Evolutionary conservation across 2,113 vertebrate species (phyloP).

Genomic region (Centropus bengalensis): DNA sequence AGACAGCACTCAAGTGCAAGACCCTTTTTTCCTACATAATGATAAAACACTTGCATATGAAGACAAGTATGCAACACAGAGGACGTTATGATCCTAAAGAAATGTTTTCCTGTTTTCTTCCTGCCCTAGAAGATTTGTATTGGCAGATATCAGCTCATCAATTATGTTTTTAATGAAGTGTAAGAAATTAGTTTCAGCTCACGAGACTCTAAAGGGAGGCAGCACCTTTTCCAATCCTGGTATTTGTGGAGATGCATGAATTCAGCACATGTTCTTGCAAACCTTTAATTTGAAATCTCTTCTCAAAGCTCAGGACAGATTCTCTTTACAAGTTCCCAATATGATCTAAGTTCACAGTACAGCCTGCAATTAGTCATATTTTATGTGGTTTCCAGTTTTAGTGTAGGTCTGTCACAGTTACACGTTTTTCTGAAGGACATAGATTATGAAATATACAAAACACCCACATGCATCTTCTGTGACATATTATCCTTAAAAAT

Average conservation of each 20-base stretch:
- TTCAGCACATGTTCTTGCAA: neutral
- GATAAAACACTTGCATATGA: neutral
- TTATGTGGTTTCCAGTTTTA: neutral
- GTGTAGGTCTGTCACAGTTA: neutral
- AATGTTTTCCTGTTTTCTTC: neutral
- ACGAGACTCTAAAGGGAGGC: neutral
- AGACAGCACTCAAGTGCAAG: neutral
- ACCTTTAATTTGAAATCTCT: neutral
- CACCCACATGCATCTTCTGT: neutral
- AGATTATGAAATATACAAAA: neutral
- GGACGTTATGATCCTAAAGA: neutral
- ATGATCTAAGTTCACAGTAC: neutral
- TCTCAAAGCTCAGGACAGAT: neutral
- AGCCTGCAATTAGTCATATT: neutral
- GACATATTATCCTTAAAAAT: neutral
- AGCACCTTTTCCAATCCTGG: neutral
- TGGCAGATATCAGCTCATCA: neutral
- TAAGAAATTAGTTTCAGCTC: neutral
- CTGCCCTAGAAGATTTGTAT: neutral
- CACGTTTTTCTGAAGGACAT: neutral
- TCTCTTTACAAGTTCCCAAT: neutral
- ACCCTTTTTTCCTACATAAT: neutral
- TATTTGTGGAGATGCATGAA: fast-evolving
- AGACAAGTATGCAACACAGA: neutral
- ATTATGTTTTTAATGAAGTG: neutral